Evolutionary conservation across 2,113 vertebrate species (phyloP).

Genomic region (Scartelaos histophorus): DNA sequence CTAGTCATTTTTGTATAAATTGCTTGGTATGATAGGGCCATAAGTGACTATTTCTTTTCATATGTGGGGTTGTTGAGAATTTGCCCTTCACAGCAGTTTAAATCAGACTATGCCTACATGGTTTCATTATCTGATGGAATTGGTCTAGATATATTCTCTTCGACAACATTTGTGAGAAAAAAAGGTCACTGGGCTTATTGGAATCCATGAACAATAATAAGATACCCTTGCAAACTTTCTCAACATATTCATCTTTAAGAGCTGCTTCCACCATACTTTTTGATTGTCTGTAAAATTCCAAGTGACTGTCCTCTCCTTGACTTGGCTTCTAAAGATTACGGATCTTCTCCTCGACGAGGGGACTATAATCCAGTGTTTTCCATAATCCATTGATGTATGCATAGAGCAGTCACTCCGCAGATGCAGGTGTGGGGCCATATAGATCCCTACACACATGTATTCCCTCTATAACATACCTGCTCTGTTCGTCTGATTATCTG

Average conservation of each 20-base stretch:
- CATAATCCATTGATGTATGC: slow-evolving; percentile 54
- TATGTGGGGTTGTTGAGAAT: too few relatives aligned
- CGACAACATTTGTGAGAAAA: not conserved
- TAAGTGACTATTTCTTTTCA: not conserved
- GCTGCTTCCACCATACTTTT: not conserved
- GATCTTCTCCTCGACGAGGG: slow-evolving; percentile 27
- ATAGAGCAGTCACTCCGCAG: slow-evolving; percentile 25
- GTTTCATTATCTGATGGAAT: not conserved
- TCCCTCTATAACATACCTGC: not conserved
- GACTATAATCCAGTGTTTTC: slow-evolving; percentile 61
- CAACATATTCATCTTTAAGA: not conserved
- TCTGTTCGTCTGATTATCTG: slow-evolving; percentile 52
- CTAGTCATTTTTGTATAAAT: not conserved
- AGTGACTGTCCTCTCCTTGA: slow-evolving; percentile 57
- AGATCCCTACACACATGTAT: not conserved
- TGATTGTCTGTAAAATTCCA: not conserved
- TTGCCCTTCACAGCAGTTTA: too few relatives aligned
- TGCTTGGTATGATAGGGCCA: not conserved
- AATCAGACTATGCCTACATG: not conserved
- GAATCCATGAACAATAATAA: too few relatives aligned
- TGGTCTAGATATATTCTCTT: not conserved
- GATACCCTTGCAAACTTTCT: too few relatives aligned
- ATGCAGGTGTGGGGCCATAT: not conserved
- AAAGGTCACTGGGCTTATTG: too few relatives aligned
- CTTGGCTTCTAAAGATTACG: slow-evolving; percentile 55